phyloP scores from a whole-genome alignment of 2,113 vertebrate species.

The Syrrhaptes paradoxus region DNA sequence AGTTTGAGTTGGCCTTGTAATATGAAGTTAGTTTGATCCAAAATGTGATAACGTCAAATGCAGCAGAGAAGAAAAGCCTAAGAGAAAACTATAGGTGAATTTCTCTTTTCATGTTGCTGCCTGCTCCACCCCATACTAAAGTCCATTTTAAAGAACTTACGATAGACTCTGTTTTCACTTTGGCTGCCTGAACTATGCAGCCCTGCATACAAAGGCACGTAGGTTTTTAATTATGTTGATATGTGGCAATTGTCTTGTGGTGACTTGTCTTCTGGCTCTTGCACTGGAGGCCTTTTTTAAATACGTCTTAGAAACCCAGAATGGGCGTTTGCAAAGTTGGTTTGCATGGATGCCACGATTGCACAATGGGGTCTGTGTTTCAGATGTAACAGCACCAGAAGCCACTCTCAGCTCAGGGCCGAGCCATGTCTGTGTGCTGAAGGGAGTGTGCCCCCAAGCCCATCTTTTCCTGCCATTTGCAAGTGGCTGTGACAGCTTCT shows the following conservation, averaged over 20 bases:
- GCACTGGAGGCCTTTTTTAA: neutral
- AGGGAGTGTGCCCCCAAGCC: neutral
- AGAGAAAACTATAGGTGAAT: neutral
- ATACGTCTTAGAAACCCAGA: neutral
- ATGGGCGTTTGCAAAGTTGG: neutral
- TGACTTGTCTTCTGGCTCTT: conserved; percentile 51
- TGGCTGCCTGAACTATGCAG: conserved; percentile 6
- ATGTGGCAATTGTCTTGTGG: conserved; percentile 61
- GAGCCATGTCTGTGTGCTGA: neutral
- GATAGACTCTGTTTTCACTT: conserved; percentile 7
- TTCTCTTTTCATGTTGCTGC: conserved; percentile 36
- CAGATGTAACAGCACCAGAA: neutral
- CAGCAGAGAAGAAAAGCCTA: neutral
- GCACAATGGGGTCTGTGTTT: neutral
- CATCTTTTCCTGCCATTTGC: neutral
- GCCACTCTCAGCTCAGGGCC: neutral
- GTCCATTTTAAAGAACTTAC: neutral
- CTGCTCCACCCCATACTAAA: conserved; percentile 17
- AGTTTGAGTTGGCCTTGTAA: conserved; percentile 1
- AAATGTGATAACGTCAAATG: neutral
- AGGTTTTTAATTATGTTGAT: conserved; percentile 66
- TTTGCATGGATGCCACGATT: neutral
- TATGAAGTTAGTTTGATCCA: conserved; percentile 5
- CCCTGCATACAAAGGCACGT: conserved; percentile 13
- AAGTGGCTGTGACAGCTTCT: neutral